Conservation (phyloP, 2,888 invertebrate species). For the Eupelmus urozonus region DNA sequence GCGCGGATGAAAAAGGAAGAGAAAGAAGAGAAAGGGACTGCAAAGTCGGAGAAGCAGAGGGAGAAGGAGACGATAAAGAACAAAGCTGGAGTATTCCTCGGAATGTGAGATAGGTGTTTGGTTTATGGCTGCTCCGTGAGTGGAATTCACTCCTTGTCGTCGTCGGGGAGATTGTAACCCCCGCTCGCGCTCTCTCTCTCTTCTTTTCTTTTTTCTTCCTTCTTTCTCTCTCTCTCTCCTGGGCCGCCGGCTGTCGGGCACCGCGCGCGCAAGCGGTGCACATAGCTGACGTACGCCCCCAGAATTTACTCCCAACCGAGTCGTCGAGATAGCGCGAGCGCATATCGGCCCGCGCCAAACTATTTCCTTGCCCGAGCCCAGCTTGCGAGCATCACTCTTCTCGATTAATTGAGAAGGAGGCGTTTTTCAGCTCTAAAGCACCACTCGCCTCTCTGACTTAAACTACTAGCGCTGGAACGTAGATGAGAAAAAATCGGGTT, state of each 20-base stretch:
- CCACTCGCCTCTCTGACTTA: too few species aligned
- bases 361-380: constrained; percentile 17
- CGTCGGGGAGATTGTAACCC: constrained; percentile 42
- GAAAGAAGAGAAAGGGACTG: constrained; percentile 12
- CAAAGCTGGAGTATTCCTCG: constrained; percentile 58
- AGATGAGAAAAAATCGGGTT: constrained; percentile 34
- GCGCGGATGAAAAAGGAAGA: background rate
- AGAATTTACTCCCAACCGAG: constrained; percentile 62
- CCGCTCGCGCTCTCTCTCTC: constrained; percentile 13
- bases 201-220: background rate
- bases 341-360: constrained; percentile 20
- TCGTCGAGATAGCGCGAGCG: constrained; percentile 58
- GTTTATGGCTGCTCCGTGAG: constrained; percentile 66
- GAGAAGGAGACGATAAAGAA: constrained; percentile 56
- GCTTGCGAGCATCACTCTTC: too few species aligned
- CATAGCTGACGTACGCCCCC: constrained; percentile 50
- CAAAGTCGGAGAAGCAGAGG: background rate
- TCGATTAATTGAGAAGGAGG: background rate
- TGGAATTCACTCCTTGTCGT: constrained; percentile 62
- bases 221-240: constrained; percentile 2
- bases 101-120: constrained; percentile 62
- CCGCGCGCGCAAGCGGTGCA: too few species aligned
- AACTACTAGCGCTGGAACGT: background rate
- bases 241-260: background rate
- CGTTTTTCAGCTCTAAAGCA: constrained; percentile 3